Conservation (phyloP, 2,113 vertebrate genomes). For the Strix aluco region DNA sequence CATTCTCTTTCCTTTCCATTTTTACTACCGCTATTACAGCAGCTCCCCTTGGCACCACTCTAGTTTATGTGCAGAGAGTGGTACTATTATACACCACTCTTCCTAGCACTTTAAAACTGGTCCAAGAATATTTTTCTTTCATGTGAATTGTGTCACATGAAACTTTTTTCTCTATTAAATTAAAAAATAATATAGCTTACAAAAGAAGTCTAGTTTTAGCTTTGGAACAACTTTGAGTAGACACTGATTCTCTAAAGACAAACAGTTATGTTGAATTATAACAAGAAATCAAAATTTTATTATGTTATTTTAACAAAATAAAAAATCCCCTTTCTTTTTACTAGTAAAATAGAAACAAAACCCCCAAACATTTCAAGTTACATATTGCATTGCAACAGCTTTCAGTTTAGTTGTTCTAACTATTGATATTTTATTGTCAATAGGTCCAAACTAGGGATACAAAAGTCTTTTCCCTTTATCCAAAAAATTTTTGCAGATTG, state of each 20-base stretch:
- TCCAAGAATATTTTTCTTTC: neutral
- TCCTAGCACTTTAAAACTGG: neutral
- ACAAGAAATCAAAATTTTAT: neutral
- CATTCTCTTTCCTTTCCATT: neutral
- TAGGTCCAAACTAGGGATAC: neutral
- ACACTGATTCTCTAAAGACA: neutral
- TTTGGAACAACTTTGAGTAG: neutral
- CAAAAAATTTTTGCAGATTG: neutral
- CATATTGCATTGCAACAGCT: neutral
- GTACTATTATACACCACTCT: neutral
- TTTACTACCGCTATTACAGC: neutral
- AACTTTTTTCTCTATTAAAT: neutral
- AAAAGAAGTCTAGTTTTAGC: neutral
- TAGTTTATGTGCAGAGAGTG: neutral
- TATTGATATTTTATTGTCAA: neutral
- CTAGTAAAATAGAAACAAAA: neutral
- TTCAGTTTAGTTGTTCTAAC: neutral
- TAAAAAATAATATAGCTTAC: neutral
- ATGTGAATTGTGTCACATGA: neutral
- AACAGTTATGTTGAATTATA: neutral
- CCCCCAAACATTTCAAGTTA: neutral
- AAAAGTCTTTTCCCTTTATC: neutral
- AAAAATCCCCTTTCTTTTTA: accelerated
- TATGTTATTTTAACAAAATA: neutral
- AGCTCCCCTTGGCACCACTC: neutral